Base-by-base conservation (phyloP, 2,888 invertebrate species). In the Pristionchus fissidentatus region DNA sequence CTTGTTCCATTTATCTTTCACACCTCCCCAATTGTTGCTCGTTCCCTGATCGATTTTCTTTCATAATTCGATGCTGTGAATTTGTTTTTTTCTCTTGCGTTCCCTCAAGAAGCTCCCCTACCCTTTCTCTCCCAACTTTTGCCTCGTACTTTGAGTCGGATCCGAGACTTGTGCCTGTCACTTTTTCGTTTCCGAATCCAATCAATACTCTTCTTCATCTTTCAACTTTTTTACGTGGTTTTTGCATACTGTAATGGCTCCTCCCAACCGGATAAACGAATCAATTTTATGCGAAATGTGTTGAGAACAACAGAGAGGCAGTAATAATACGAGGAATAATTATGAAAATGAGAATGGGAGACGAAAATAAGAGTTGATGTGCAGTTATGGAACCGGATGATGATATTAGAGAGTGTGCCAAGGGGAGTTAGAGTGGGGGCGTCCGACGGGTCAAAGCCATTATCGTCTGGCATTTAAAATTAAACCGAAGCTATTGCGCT, bases 211-310 rank as follows among this genome's bases (percentile, higher is more conserved):
- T n/a, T n/a, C n/a, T 15, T 22, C 70, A 70, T 70, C 70, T 70
- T 70, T 70, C 70, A 41, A 41, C n/a, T n/a, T 70, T 70, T 70
- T 70, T 70, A 70, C 70, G 70, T 70, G 70, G 70, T 70, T 70
- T 38, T 38, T 60, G 22, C 41, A 10, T 70, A 41, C 43, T 41
- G 41, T 70, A 41, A 41, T 41, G 26, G 22, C 35, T 26, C n/a
- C 32, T 15, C 10, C 70, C 26, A 3, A n/a, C 43, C 70, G 43
- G 70, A 70, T 70, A 70, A 70, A 70, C 26, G 70, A 70, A 41
- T 70, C 43, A n/a, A n/a, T n/a, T n/a, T n/a, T n/a, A n/a, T n/a
- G 26, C 41, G 70, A 70, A 70, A 70, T 43, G 41, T 32, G 70
- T 41, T 70, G 70, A 70, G 70, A 41, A 8, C 10, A 10, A n/a